phyloP scores from a whole-genome alignment of 2,113 vertebrate genomes.

The Cinclus cinclus region DNA sequence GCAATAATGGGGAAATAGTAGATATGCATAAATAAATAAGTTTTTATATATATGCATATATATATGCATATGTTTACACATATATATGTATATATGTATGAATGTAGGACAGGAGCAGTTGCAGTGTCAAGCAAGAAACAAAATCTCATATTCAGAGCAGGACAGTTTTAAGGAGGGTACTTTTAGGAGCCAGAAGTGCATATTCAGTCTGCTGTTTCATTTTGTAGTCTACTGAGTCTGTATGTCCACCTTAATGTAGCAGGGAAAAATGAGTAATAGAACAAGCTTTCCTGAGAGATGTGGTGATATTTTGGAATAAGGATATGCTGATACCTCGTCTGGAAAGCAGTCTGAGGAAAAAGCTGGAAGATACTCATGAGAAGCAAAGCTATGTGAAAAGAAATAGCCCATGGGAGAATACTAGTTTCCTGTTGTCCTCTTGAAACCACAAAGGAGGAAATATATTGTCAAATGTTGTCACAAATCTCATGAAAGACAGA shows the following conservation, averaged over 20 bases:
- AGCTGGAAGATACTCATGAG: neutral
- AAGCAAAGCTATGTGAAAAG: neutral
- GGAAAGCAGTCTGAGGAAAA: neutral
- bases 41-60: rapidly evolving
- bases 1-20: neutral
- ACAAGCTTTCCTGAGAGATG: neutral
- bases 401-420: rapidly evolving
- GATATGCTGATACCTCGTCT: neutral
- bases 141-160: neutral
- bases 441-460: neutral
- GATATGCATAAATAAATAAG: too few relatives aligned
- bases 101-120: neutral
- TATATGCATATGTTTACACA: rapidly evolving
- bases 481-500: neutral
- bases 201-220: neutral
- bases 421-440: neutral
- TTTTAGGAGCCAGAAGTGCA: neutral
- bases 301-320: neutral
- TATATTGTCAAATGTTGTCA: neutral
- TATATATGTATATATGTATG: rapidly evolving
- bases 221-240: neutral
- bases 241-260: neutral
- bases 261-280: neutral
- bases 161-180: neutral
- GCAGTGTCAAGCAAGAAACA: neutral